A percentile compares a stretch with the other conserved stretches of the same genome.
Evolutionary conservation across 2,113 vertebrate genomes (phyloP).

Genomic region (Cichladusa arquata): DNA sequence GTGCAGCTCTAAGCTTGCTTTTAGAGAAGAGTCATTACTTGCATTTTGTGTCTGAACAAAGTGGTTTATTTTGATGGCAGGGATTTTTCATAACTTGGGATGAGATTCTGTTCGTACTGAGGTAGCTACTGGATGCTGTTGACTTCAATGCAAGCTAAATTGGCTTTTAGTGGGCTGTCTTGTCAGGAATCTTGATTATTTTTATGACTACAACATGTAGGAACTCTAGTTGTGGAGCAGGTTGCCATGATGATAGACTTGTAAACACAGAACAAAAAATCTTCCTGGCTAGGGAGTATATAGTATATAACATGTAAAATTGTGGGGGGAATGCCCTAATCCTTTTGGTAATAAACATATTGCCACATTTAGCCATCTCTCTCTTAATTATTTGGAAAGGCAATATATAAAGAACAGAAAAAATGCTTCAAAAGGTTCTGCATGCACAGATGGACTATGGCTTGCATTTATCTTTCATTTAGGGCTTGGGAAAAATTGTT

Average conservation of each 20-base stretch:
- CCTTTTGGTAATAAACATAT: neutral
- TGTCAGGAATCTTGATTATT: neutral
- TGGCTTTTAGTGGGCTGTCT: neutral
- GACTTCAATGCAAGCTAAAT: neutral
- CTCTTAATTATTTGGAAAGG: neutral
- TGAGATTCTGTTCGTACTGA: neutral
- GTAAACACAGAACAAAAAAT: neutral
- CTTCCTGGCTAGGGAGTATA: neutral
- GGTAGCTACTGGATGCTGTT: neutral
- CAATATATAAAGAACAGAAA: neutral
- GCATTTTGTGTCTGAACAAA: neutral
- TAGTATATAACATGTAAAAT: neutral
- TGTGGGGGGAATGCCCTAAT: neutral
- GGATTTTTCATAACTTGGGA: neutral
- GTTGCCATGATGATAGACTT: neutral
- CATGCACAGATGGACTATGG: neutral
- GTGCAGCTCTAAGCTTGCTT: neutral
- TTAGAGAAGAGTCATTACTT: neutral
- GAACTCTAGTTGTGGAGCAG: neutral
- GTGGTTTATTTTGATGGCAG: neutral
- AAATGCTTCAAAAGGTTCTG: neutral
- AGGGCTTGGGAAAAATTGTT: neutral
- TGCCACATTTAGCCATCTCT: neutral
- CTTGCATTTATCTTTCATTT: slow-evolving; percentile 12
- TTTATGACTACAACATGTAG: neutral